A percentile compares a stretch with the other conserved stretches of the same genome.
phyloP scores from a whole-genome alignment of 2,113 vertebrate species.

The Argyrosomus japonicus region DNA sequence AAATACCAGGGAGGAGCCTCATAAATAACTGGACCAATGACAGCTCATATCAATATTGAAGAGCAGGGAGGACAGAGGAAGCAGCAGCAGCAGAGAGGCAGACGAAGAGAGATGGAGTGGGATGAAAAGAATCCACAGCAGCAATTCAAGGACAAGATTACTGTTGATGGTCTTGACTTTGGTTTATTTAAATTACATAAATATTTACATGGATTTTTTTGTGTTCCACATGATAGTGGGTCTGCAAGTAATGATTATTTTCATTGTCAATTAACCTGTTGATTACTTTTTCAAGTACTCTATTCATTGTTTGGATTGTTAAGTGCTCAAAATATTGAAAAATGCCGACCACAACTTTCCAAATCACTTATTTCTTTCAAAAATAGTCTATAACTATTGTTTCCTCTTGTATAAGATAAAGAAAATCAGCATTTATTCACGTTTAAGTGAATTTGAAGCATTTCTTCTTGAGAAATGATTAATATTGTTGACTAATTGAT shows the following conservation, averaged over 20 bases:
- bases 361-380: not conserved
- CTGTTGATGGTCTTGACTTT: not conserved
- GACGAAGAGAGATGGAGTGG: not conserved
- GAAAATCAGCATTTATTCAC: not conserved
- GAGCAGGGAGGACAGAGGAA: conserved; percentile 28
- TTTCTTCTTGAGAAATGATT: not conserved
- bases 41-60: conserved; percentile 55
- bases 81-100: not conserved
- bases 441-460: too few species aligned
- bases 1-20: conserved; percentile 56
- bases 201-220: not conserved
- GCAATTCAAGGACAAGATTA: not conserved
- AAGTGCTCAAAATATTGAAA: not conserved
- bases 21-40: conserved; percentile 66
- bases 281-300: not conserved
- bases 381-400: not conserved
- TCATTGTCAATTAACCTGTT: not conserved
- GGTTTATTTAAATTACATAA: not conserved
- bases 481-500: not conserved
- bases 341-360: not conserved
- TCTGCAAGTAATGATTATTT: not conserved
- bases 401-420: not conserved
- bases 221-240: not conserved
- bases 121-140: not conserved
- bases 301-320: not conserved